Conservation (phyloP, 2,113 vertebrate species). For the Ursus arctos region DNA sequence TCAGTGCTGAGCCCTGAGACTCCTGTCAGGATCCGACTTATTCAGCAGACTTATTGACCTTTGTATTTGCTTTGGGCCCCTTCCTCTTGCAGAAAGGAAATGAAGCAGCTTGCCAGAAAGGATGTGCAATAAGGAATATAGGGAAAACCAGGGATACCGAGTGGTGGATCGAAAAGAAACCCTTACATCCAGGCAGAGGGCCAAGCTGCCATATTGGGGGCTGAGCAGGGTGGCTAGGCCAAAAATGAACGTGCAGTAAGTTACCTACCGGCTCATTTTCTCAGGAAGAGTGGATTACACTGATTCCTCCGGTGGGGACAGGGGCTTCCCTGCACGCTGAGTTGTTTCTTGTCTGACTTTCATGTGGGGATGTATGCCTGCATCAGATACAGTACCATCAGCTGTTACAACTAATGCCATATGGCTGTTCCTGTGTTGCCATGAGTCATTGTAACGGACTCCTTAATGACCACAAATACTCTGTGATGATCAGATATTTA, state of each 20-base stretch:
- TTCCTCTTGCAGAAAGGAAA: neutral
- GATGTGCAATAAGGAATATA: neutral
- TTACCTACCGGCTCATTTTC: neutral
- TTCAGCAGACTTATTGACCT: neutral
- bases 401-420: neutral
- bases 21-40: neutral
- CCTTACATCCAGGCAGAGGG: neutral
- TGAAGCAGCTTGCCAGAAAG: neutral
- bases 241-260: neutral
- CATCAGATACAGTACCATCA: neutral
- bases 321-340: neutral
- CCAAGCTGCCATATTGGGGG: accelerated
- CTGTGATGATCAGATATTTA: neutral
- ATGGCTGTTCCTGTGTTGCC: neutral
- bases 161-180: neutral
- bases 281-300: neutral
- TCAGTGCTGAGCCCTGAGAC: neutral
- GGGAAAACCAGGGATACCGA: neutral
- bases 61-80: neutral
- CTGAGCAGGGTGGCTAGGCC: neutral
- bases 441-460: neutral
- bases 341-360: neutral
- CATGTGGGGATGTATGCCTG: neutral
- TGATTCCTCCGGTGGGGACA: neutral
- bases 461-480: neutral